Base-by-base conservation (phyloP, 2,888 invertebrate genomes). In the Dromius quadrimaculatus region DNA sequence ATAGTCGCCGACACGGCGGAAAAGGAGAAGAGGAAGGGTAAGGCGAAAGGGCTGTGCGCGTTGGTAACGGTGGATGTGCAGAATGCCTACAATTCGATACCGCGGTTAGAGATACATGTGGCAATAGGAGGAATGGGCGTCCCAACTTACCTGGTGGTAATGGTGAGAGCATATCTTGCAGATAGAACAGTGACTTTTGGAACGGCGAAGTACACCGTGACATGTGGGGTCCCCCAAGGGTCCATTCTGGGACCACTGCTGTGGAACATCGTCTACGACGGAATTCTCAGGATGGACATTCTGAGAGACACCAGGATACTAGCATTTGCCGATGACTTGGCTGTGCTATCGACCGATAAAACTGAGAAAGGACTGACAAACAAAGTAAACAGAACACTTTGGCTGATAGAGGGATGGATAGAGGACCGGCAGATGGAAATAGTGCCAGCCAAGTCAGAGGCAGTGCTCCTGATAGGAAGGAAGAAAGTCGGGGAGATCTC, bases 251-350 rank as follows among this genome's bases (percentile, higher is more conserved):
- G 59, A 1, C 59, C 59, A 0, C 59, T 59, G 5, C 19, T 59
- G 4, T 59, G 59, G 59, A 59, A 36, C 36, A n/a, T 59, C 17
- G 15, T 59, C 9, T 59, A 36, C 36, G 59, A 59, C n/a, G 59
- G 20, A 20, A 8, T 59, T 1, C n/a, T 59, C 0, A 17, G 36
- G 20, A 17, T 36, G 13, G 11, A 6, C 13, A 13, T 15, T 8
- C 45, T 20, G 9, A 22, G 9, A 2, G 17, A 19, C 1, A 15
- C 28, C 20, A 13, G 23, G 15, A 1, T 41, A 5, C 17, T 62
- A 1, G 62, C 22, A 6, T 62, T 32, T 15, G 62, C 62, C 11
- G 43, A 62, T 11, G 62, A 62, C 17, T 8, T 43, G 1, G 43
- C 41, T 5, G 15, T 62, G 1, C 38, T 62, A n/a, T 41, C 43